phyloP scores from a whole-genome alignment of 1,140 invertebrate genomes.

The Drosophila asahinai region DNA sequence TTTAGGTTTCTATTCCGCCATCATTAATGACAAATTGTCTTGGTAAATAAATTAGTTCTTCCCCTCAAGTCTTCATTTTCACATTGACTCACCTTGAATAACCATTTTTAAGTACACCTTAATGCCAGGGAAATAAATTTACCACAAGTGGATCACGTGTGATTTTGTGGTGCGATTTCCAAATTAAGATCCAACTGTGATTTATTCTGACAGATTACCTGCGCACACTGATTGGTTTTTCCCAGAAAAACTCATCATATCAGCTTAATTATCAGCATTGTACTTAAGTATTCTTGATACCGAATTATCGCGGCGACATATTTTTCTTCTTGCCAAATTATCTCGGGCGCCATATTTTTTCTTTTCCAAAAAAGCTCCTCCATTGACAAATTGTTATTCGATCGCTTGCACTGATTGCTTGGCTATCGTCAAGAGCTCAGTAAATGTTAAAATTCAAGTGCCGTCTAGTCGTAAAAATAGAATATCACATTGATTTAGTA shows the following conservation, averaged over 20 bases:
- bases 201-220: background rate
- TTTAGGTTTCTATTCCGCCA: constrained; percentile 4
- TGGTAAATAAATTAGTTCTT: constrained; percentile 2
- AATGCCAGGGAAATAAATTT: background rate
- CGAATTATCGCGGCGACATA: background rate
- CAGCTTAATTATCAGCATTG: constrained; percentile 3
- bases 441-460: constrained; percentile 15
- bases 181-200: background rate
- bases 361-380: background rate
- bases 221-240: background rate
- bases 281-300: constrained; percentile 6
- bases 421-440: constrained; percentile 9
- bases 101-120: background rate
- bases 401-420: background rate
- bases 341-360: constrained; percentile 1
- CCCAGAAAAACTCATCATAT: background rate
- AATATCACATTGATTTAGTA: background rate
- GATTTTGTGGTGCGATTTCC: constrained; percentile 20
- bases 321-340: constrained; percentile 1
- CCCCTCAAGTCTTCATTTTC: background rate
- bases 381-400: constrained; percentile 6
- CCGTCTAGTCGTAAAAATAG: background rate
- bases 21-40: constrained; percentile 7
- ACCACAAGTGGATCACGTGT: background rate
- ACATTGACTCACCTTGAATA: background rate